Percentiles rank a stretch among this genome's conserved stretches.
These are phyloP conservation scores for Synergus itoensis DNA, from an alignment of 2,888 invertebrate genomes.

Conservation along the genomic window DNA sequence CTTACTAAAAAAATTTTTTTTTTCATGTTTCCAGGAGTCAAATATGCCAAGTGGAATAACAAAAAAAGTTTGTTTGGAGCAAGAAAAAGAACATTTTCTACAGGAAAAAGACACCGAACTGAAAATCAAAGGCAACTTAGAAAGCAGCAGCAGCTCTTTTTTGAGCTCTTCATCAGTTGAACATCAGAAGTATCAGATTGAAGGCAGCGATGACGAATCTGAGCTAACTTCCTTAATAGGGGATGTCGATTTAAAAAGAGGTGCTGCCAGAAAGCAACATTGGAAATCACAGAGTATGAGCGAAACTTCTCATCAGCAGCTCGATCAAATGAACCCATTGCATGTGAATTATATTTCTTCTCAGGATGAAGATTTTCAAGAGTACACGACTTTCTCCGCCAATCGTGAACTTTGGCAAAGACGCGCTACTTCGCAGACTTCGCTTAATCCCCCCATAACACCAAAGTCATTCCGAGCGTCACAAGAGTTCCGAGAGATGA, in stretches of 20 bases:
- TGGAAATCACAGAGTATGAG: conserved; percentile 80
- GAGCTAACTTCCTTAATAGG: conserved; percentile 37
- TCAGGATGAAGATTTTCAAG: conserved; percentile 56
- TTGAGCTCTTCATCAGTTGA: neutral
- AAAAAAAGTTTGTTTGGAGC: conserved; percentile 65
- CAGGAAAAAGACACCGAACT: conserved; percentile 51
- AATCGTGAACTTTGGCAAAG: conserved; percentile 83
- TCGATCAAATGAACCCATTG: conserved; percentile 51
- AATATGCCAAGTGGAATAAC: conserved; percentile 55
- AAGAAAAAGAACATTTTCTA: conserved; percentile 55
- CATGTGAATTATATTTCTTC: conserved; percentile 50
- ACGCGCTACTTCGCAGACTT: conserved; percentile 80
- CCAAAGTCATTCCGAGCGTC: conserved; percentile 76
- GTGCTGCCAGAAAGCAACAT: conserved; percentile 69
- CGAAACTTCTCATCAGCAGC: conserved; percentile 63
- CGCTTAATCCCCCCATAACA: conserved; percentile 69
- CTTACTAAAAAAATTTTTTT: neutral
- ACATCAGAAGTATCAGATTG: conserved; percentile 44
- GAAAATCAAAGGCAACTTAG: conserved; percentile 39
- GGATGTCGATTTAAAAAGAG: conserved; percentile 58
- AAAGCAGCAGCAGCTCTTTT: conserved; percentile 10
- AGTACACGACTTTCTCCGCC: conserved; percentile 75
- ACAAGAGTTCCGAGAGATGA: conserved; percentile 77
- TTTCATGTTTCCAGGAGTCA: conserved; percentile 59
- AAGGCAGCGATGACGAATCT: conserved; percentile 54